Conservation (phyloP, 2,888 invertebrate genomes). For the Alviniconcha strummeri region DNA sequence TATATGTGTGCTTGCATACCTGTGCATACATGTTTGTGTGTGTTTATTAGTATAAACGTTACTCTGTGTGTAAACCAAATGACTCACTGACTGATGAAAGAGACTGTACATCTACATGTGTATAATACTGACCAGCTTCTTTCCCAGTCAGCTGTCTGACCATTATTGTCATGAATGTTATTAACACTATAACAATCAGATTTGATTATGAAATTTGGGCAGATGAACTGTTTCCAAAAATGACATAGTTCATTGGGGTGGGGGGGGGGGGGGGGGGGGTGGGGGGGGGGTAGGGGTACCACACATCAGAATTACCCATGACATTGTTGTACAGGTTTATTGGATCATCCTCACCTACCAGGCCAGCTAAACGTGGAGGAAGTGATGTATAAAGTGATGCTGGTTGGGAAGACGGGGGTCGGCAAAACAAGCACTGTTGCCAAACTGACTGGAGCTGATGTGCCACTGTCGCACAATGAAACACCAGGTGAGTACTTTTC, state of each 20-base stretch:
- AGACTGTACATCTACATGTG: too few species aligned
- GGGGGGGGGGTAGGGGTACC: too few species aligned
- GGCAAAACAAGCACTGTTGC: conserved; percentile 77
- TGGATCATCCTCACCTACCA: conserved; percentile 76
- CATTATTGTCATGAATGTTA: neutral
- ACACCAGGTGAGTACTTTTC: conserved; percentile 63
- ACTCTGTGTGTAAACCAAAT: too few species aligned
- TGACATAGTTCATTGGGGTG: too few species aligned
- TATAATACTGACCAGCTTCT: too few species aligned
- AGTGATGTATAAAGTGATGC: conserved; percentile 77
- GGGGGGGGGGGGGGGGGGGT: too few species aligned
- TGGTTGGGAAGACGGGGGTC: conserved; percentile 77
- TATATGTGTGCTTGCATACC: neutral
- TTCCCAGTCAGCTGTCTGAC: too few species aligned
- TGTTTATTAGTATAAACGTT: neutral
- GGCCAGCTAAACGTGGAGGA: conserved; percentile 74
- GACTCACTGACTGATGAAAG: too few species aligned
- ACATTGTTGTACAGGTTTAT: conserved; percentile 69
- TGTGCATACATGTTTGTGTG: neutral
- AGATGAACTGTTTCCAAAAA: too few species aligned
- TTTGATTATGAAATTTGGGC: too few species aligned
- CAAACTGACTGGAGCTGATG: conserved; percentile 75
- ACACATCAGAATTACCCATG: too few species aligned
- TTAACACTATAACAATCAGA: neutral
- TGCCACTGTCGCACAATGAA: conserved; percentile 71